Base-by-base conservation (phyloP, 2,888 invertebrate genomes). In the Drosophila kokeensis region DNA sequence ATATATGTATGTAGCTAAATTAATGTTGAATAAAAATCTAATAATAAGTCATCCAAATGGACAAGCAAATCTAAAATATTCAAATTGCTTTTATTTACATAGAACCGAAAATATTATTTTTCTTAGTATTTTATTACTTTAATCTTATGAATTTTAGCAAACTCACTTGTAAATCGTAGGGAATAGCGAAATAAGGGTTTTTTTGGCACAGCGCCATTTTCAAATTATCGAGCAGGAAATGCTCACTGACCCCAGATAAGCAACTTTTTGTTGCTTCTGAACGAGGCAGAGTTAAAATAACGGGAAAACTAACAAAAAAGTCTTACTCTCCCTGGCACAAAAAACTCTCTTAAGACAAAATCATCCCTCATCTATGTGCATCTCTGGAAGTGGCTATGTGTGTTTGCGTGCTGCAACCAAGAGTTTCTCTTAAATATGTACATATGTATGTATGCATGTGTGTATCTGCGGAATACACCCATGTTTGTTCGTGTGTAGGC, bases 1-100 rank as follows among this genome's bases (percentile, higher is more conserved):
- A 55, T 69, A 75, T 57, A 54, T 70, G 61, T 67, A 79, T 69
- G 73, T 79, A 79, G 79, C 69, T 79, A 79, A 79, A 79, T 79
- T 69, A 79, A 79, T 79, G 79, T 79, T 76, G 63, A 76, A 79
- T 73, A 69, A 79, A 78, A 69, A 53, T 67, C 3, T 62, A 70
- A 62, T 45, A 61, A 59, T 73, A 77, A 76, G 62, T 60, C 68
- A 64, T 55, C 11, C 40, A 63, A 71, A 55, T 71, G 54, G 54
- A 57, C 42, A 29, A 49, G 36, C 27, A 53, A 58, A 48, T 38
- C 30, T n/a, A 63, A 65, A 24, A 34, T 21, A 63, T 29, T 13
- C 10, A 18, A 21, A n/a, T 45, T 30, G 21, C 15, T 55, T 34
- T 55, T 48, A 54, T 63, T 21, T n/a, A n/a, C 52, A 21, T 38